Percentiles rank a stretch among this genome's conserved stretches.
phyloP scores from a whole-genome alignment of 1,140 invertebrate species.

The Bradysia coprophila region DNA sequence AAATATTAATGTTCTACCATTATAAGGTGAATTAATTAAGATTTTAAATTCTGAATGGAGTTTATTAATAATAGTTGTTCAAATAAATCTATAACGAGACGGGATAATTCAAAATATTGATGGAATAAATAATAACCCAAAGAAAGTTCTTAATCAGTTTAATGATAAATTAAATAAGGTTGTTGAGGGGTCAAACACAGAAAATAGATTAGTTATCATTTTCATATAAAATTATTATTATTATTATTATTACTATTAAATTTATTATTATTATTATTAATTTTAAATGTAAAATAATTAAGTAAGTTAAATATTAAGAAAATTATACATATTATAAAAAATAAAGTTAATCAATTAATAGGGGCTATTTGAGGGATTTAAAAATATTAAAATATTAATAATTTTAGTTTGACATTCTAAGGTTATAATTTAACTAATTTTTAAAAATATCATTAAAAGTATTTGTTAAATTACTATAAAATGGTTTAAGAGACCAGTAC shows the following conservation, averaged over 20 bases:
- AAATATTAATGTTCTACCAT: conserved; percentile 28
- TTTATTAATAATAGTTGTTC: conserved; percentile 24
- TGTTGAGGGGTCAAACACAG: conserved; percentile 29
- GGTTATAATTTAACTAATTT: too few species aligned
- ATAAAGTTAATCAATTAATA: too few species aligned
- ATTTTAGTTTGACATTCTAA: too few species aligned
- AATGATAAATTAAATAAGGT: conserved; percentile 37
- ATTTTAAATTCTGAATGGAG: conserved; percentile 31
- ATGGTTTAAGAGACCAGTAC: conserved; percentile 33
- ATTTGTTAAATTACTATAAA: too few species aligned
- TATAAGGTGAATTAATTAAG: conserved; percentile 17
- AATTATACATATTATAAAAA: conserved; percentile 26
- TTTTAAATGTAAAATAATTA: conserved; percentile 23
- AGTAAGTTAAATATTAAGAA: conserved; percentile 28
- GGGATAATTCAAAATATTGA: conserved; percentile 27
- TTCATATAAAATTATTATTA: too few species aligned
- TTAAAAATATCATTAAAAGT: conserved; percentile 32
- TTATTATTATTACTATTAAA: too few species aligned
- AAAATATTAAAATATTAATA: conserved; percentile 31
- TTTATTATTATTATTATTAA: conserved; percentile 20
- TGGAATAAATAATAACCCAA: conserved; percentile 26
- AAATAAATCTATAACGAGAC: conserved; percentile 23
- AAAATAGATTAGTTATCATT: conserved; percentile 35
- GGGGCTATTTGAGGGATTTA: too few species aligned
- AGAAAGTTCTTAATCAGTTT: conserved; percentile 25